Evolutionary conservation across 2,888 invertebrate species (phyloP), one percentile per base, ranked within the genome.

Genomic region (Amblyteles armatorius): DNA sequence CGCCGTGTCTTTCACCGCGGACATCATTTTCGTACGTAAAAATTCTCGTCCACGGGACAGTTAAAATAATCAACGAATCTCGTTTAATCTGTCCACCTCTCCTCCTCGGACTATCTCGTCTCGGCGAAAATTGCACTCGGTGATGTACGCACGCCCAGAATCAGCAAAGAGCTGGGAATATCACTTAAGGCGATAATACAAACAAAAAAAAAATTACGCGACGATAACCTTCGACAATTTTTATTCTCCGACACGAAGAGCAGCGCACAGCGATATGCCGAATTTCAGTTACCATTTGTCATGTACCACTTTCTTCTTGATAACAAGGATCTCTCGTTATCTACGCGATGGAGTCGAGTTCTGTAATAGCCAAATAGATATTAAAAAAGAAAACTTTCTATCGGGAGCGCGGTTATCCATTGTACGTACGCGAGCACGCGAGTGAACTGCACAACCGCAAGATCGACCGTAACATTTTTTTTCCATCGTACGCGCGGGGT

Each of bases 391-490:
- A 11, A 3, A 40, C 40, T 40, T 40, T 40, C 26, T 29, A 60
- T 60, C 60, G 22, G 16, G 22, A 11, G 16, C 29, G 13, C 60
- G 60, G 5, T 26, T 60, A 60, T 29, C 9, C 60, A 16, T 22
- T 11, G 36, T 19, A 29, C 67, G 36, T 77, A 74, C 55, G 74
- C 69, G 48, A 68, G 52, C 78, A 74, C 74, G 81, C 82, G 82
- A 81, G 84, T 79, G 79, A 84, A 79, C 74, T 74, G 74, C 79
- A 82, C 82, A 82, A 84, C 84, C 84, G 74, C 84, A 84, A 82
- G 68, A 22, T 57, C 60, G 73, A 73, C 81, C 84, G 57, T 82
- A 82, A 22, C 63, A 79, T 84, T 84, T 84, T 84, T 82, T 69
- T 19, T 40, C 22, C 55, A 9, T 55, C 55, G 55, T 55, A 79